These are phyloP conservation scores for Aplocera efformata DNA, from an alignment of 2,888 invertebrate species.

Conservation along the genomic window DNA sequence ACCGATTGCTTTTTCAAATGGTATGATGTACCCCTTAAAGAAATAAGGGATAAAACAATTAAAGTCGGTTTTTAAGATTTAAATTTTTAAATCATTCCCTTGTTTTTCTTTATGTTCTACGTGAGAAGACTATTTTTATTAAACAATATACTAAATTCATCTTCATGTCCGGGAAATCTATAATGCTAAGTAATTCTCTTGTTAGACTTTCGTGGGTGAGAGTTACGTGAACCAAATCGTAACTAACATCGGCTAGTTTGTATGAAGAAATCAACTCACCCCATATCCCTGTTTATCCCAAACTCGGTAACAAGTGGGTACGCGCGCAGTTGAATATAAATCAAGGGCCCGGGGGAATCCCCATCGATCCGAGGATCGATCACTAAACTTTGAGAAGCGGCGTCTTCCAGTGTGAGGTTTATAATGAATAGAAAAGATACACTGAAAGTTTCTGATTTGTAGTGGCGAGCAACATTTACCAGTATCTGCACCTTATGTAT, in stretches of 20 bases:
- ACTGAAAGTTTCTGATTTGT: too few relatives aligned
- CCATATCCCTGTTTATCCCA: constrained; percentile 4
- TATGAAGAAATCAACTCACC: constrained; percentile 4
- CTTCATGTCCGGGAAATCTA: not conserved
- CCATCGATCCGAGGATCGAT: constrained; percentile 6
- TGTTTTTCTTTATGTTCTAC: too few relatives aligned
- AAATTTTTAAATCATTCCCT: too few relatives aligned
- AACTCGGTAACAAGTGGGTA: constrained; percentile 2
- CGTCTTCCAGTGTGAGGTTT: not conserved
- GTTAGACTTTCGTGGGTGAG: not conserved
- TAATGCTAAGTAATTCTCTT: too few relatives aligned
- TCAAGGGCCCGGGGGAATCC: constrained; percentile 1
- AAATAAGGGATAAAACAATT: too few relatives aligned
- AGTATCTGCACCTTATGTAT: too few relatives aligned
- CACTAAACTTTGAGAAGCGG: not conserved
- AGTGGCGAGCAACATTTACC: too few relatives aligned
- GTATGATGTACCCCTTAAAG: too few relatives aligned
- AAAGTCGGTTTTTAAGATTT: too few relatives aligned
- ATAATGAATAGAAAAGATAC: not conserved
- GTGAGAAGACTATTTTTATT: too few relatives aligned
- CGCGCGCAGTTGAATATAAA: constrained; percentile 4
- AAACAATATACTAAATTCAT: not conserved
- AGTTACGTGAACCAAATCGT: constrained; percentile 2
- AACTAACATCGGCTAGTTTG: not conserved
- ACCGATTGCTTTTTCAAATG: too few relatives aligned